Evolutionary conservation across 2,797 vertebrate genomes (phyloP).

Genomic region (Sparus aurata): DNA sequence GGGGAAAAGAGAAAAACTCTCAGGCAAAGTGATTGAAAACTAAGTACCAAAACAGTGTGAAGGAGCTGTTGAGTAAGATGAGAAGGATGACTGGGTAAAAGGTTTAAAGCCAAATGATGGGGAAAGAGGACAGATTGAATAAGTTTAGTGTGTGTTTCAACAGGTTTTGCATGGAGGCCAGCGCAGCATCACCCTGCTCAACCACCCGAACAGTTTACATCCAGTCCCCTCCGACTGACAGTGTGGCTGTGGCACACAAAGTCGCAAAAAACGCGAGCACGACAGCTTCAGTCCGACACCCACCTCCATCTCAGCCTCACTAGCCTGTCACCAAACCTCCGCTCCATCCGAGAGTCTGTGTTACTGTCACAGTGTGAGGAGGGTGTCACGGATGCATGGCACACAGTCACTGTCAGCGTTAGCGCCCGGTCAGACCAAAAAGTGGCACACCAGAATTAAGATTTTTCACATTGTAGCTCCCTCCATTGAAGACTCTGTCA

Average conservation of each 20-base stretch:
- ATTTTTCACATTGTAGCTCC: neutral
- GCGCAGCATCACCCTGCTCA: neutral
- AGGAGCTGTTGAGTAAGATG: conserved; percentile 6
- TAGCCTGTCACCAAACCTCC: neutral
- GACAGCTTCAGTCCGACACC: neutral
- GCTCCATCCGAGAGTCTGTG: neutral
- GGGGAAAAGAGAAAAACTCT: neutral
- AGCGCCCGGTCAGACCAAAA: neutral
- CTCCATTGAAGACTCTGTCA: too few relatives aligned
- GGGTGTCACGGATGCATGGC: neutral
- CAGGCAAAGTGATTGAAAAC: neutral
- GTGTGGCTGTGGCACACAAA: neutral
- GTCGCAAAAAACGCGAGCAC: neutral
- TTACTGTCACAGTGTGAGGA: neutral
- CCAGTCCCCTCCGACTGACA: too few relatives aligned
- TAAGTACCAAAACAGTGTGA: conserved; percentile 20
- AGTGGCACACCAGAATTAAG: neutral
- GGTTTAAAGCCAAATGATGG: conserved; percentile 16
- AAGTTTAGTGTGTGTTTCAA: neutral
- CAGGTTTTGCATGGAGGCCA: neutral
- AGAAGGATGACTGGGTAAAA: neutral
- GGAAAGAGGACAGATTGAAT: neutral
- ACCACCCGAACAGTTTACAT: neutral
- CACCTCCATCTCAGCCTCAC: neutral
- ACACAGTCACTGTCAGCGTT: neutral